These are phyloP conservation scores for Betta splendens DNA, from an alignment of 2,797 vertebrate genomes.

Conservation along the genomic window DNA sequence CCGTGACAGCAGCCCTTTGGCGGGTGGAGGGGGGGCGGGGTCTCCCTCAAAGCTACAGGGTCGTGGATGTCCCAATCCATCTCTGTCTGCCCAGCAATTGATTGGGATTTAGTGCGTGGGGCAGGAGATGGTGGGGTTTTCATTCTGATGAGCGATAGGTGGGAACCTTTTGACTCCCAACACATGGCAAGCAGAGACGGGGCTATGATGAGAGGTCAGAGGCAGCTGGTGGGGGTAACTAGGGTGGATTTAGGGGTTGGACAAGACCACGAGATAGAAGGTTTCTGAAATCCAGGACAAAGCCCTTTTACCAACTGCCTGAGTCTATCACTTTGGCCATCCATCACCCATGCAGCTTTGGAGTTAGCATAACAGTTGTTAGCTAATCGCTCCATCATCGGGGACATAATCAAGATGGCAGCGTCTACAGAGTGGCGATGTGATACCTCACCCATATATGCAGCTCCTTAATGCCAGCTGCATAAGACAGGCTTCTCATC, in stretches of 20 bases:
- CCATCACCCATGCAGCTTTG: conserved; percentile 78
- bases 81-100: conserved; percentile 79
- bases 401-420: conserved; percentile 83
- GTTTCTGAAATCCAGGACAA: conserved; percentile 73
- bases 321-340: conserved; percentile 78
- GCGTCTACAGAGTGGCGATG: conserved; percentile 80
- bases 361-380: conserved; percentile 82
- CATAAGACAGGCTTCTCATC: background rate
- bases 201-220: conserved; percentile 76
- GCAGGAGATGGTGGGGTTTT: conserved; percentile 64
- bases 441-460: conserved; percentile 54
- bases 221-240: conserved; percentile 80
- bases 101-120: conserved; percentile 73
- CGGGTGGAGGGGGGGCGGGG: conserved; percentile 55
- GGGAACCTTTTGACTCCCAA: conserved; percentile 75
- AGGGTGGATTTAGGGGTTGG: conserved; percentile 44
- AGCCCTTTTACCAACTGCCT: conserved; percentile 64
- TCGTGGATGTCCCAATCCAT: conserved; percentile 78
- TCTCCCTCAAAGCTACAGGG: conserved; percentile 70
- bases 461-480: conserved; percentile 24
- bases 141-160: conserved; percentile 81
- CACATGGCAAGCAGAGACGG: conserved; percentile 77
- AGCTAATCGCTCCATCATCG: conserved; percentile 90
- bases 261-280: conserved; percentile 71
- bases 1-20: conserved; percentile 76